phyloP scores from a whole-genome alignment of 2,888 invertebrate genomes.

The Chaetogeoica ovagalla region DNA sequence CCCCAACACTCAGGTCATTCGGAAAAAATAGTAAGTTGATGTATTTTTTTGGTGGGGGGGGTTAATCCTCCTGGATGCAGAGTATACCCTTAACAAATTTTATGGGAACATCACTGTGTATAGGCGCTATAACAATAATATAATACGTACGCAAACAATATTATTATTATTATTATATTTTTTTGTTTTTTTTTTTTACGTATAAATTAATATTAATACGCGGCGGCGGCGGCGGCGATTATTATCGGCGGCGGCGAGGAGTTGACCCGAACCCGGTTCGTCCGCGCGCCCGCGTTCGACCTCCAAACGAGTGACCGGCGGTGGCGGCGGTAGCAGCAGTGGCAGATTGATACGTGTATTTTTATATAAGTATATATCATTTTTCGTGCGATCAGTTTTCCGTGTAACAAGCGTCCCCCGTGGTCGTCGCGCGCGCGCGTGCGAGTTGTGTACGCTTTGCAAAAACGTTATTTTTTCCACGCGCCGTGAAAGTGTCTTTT shows the following conservation, averaged over 20 bases:
- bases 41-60: no score
- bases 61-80: no score
- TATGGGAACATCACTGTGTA: no score
- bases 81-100: no score
- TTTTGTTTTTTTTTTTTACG: not conserved
- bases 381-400: constrained; percentile 47
- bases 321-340: constrained; percentile 4
- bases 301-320: constrained; percentile 35
- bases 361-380: not conserved
- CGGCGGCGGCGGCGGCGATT: not conserved
- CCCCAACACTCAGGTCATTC: no score
- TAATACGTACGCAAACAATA: no score
- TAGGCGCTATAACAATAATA: no score
- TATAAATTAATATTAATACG: not conserved
- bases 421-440: constrained; percentile 36
- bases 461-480: not conserved
- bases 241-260: constrained; percentile 18
- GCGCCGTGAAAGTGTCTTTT: no score
- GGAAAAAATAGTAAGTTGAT: no score
- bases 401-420: not conserved
- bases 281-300: constrained; percentile 36
- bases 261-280: constrained; percentile 51
- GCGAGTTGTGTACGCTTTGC: no score
- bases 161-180: not conserved
- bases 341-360: constrained; percentile 34